These are phyloP conservation scores for Heterotilapia buettikoferi DNA, from an alignment of 2,113 vertebrate species.

Conservation along the genomic window DNA sequence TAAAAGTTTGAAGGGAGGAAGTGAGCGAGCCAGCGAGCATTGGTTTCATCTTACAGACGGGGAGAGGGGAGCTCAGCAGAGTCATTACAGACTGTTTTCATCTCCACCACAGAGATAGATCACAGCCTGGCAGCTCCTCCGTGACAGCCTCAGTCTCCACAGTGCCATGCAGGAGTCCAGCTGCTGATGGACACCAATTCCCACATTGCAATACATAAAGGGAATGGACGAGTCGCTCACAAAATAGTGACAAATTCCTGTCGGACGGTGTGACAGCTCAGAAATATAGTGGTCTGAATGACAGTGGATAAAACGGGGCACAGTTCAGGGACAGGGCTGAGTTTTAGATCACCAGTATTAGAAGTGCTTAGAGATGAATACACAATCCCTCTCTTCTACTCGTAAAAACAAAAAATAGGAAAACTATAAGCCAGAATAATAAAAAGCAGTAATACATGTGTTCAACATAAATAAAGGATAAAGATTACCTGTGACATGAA, in stretches of 20 bases:
- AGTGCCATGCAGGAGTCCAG: not conserved
- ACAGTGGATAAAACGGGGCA: not conserved
- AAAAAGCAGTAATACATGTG: not conserved
- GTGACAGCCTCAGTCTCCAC: slow-evolving; percentile 6
- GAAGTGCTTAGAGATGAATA: not conserved
- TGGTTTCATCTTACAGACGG: slow-evolving; percentile 46
- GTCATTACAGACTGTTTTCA: slow-evolving; percentile 49
- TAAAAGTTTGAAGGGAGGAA: slow-evolving; percentile 21
- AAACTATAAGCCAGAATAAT: not conserved
- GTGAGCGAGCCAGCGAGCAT: slow-evolving; percentile 14
- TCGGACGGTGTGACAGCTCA: not conserved
- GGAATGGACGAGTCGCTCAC: not conserved
- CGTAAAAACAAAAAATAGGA: not conserved
- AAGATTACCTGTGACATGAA: not conserved
- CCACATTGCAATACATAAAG: not conserved
- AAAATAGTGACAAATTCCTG: not conserved
- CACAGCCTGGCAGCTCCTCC: slow-evolving; percentile 11
- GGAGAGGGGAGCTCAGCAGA: slow-evolving; percentile 2
- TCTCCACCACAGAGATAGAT: slow-evolving; percentile 36
- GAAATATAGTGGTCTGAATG: not conserved
- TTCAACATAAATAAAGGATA: not conserved
- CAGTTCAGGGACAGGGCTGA: not conserved
- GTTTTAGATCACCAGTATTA: not conserved
- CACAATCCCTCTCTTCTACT: not conserved
- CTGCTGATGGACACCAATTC: not conserved